Base-by-base conservation (phyloP, 2,797 vertebrate species). In the Melanogrammus aeglefinus region DNA sequence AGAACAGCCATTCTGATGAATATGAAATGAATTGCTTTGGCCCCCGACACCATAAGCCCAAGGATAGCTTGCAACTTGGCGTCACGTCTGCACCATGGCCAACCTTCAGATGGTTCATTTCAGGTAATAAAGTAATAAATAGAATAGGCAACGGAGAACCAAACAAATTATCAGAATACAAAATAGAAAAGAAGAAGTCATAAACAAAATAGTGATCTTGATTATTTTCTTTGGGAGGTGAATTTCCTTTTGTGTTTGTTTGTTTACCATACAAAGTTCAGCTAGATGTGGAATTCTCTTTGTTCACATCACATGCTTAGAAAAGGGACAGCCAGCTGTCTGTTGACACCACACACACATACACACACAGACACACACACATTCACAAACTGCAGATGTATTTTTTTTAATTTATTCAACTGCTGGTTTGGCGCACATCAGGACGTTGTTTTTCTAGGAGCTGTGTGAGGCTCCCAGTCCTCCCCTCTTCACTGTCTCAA, bases 1-100 rank as follows among this genome's bases (percentile, higher is more conserved):
- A 92, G 92, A 93, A 93, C 91, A 92, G 91, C 89, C 91, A 91
- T 90, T 93, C 86, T 90, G 88, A 91, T 92, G 94, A 95, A 95
- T 95, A 94, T 93, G 91, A 93, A 93, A 94, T 94, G 88, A 94
- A 94, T 93, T 94, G 89, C 90, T 92, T 90, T 93, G 91, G 90
- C 90, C 90, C 90, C 90, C 91, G 38, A 93, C 93, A 94, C 84
- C 91, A 93, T 89, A 92, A 94, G 91, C 93, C 89, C 88, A 91
- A 88, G 91, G 91, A 94, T 91, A 92, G 91, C 91, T 90, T 85
- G 76, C 79, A 78, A 83, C 83, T 86, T 89, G 75, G 83, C 77
- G 81, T 83, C 87, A 86, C 91, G 82, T 86, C 84, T 84, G 85
- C 82, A 83, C 73, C 21, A 24, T 9, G 57, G 57, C 80, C 80